Conservation (phyloP, 2,797 vertebrate genomes). For the Dicrostonyx torquatus region DNA sequence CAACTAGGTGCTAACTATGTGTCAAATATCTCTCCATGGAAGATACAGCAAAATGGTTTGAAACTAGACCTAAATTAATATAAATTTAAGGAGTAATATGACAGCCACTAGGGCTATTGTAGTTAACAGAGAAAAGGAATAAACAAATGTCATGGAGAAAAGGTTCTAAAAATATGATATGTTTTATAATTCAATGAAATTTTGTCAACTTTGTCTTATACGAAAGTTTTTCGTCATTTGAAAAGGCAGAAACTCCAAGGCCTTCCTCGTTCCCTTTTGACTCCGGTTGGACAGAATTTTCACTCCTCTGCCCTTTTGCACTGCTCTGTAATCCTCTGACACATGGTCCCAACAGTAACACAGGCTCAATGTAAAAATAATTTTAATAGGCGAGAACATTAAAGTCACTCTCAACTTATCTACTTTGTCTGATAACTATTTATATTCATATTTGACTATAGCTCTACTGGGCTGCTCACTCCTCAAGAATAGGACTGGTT, state of each 20-base stretch:
- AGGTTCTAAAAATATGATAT: not conserved
- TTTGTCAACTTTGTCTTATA: not conserved
- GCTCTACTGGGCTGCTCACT: not conserved
- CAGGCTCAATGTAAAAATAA: not conserved
- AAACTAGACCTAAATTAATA: constrained; percentile 33
- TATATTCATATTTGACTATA: not conserved
- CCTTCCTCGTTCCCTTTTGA: not conserved
- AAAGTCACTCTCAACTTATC: not conserved
- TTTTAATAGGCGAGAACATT: constrained; percentile 10
- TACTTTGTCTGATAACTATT: constrained; percentile 11
- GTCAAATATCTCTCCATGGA: not conserved
- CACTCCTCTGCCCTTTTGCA: not conserved
- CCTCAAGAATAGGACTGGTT: not conserved
- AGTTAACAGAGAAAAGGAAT: constrained; percentile 4
- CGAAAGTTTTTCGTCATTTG: not conserved
- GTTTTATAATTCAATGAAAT: not conserved
- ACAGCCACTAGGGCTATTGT: not conserved
- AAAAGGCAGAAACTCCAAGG: constrained; percentile 30
- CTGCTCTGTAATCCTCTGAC: not conserved
- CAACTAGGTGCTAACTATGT: not conserved
- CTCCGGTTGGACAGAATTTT: not conserved
- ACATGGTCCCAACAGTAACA: not conserved
- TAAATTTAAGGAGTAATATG: constrained; percentile 15
- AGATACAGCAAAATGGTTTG: constrained; percentile 24
- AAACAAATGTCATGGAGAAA: not conserved